phyloP scores from a whole-genome alignment of 2,797 vertebrate genomes.

The Corythornis leucogaster region DNA sequence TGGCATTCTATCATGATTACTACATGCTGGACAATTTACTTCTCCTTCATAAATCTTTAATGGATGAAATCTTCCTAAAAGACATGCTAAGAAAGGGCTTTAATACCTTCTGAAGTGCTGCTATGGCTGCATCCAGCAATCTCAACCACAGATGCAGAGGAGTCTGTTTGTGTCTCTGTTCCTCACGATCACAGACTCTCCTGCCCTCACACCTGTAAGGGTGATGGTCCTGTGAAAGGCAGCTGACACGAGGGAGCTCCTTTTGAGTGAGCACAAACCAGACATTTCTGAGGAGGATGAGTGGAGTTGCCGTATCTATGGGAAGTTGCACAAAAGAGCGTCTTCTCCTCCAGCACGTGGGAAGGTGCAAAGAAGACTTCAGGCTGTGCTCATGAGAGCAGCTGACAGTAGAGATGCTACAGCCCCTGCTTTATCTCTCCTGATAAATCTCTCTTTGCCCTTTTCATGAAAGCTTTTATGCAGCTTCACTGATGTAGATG shows the following conservation, averaged over 20 bases:
- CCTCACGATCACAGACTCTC: neutral
- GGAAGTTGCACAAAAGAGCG: neutral
- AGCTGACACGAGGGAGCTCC: neutral
- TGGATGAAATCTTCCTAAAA: neutral
- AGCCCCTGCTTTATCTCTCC: neutral
- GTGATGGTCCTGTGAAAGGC: neutral
- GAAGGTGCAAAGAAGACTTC: neutral
- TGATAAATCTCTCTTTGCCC: neutral
- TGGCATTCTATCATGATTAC: neutral
- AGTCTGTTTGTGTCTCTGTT: neutral
- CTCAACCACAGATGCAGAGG: neutral
- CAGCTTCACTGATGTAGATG: neutral
- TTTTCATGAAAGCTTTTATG: neutral
- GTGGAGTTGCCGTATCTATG: neutral
- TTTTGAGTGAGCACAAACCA: neutral
- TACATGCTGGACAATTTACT: neutral
- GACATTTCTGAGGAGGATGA: neutral
- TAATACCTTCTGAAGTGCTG: neutral
- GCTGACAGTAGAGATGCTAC: neutral
- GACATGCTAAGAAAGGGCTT: neutral
- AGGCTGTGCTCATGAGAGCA: neutral
- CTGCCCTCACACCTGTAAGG: neutral
- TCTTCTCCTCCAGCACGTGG: neutral
- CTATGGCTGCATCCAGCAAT: neutral
- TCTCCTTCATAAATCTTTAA: neutral